A percentile compares a stretch with the other conserved stretches of the same genome.
phyloP scores from a whole-genome alignment of 2,797 vertebrate genomes.

The Mormyrops boulengeri region DNA sequence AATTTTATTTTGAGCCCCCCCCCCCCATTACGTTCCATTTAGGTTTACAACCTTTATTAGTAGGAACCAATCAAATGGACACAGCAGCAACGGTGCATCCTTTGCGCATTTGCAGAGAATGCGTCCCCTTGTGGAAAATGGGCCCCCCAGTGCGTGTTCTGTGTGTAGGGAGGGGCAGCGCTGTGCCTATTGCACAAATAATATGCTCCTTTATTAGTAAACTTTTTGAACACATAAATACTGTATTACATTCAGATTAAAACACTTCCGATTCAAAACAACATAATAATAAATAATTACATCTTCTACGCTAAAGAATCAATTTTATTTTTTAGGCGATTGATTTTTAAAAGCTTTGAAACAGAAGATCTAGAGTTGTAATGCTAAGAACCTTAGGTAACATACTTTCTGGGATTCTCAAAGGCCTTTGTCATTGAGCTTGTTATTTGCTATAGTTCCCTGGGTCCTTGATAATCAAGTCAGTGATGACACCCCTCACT shows the following conservation, averaged over 20 bases:
- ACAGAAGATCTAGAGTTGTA: not conserved
- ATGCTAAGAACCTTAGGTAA: not conserved
- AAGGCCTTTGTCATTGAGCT: too few species aligned
- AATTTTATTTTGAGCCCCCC: too few species aligned
- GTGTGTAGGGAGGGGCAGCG: too few species aligned
- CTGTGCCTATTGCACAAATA: not conserved
- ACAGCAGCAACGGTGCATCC: too few species aligned
- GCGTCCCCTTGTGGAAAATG: too few species aligned
- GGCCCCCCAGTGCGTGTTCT: too few species aligned
- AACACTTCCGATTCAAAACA: not conserved
- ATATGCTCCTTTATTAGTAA: not conserved
- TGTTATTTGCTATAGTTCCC: not conserved
- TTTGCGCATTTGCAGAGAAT: too few species aligned
- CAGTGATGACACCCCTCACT: not conserved
- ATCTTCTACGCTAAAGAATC: not conserved
- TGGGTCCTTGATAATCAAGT: not conserved
- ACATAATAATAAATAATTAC: not conserved
- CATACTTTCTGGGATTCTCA: not conserved
- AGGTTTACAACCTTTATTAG: too few species aligned
- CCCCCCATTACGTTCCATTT: too few species aligned
- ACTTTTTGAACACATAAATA: not conserved
- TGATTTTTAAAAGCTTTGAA: not conserved
- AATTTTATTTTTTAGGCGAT: not conserved
- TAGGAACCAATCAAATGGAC: too few species aligned
- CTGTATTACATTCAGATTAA: not conserved